These are phyloP conservation scores for Urechis unicinctus DNA, from an alignment of 2,888 invertebrate species.

Conservation along the genomic window DNA sequence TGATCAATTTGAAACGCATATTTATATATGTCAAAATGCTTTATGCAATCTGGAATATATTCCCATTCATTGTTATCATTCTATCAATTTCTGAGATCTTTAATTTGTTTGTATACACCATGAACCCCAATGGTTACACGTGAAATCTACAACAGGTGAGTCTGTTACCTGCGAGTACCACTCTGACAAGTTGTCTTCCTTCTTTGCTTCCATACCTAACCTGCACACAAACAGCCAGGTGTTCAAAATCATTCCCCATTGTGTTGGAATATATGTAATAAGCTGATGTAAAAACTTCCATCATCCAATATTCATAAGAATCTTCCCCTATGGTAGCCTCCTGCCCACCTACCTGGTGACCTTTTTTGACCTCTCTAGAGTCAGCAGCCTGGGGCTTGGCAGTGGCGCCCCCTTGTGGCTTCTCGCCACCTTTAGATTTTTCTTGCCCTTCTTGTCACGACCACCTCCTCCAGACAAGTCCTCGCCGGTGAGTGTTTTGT, in stretches of 20 bases:
- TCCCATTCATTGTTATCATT: too few relatives aligned
- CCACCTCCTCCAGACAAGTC: constrained; percentile 56
- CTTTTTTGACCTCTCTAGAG: constrained; percentile 62
- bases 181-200: constrained; percentile 85
- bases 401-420: too few relatives aligned
- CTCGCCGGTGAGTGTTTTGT: constrained; percentile 63
- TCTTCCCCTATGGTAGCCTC: background rate
- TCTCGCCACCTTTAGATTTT: too few relatives aligned
- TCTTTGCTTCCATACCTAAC: constrained; percentile 86
- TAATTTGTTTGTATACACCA: too few relatives aligned
- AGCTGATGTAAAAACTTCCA: too few relatives aligned
- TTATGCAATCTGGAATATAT: background rate
- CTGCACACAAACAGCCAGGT: constrained; percentile 26
- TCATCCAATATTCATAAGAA: too few relatives aligned
- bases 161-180: constrained; percentile 87
- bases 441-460: constrained; percentile 9
- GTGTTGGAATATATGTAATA: too few relatives aligned
- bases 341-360: constrained; percentile 62
- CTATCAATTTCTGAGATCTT: too few relatives aligned
- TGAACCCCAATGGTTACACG: too few relatives aligned
- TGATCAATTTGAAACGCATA: too few relatives aligned
- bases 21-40: background rate
- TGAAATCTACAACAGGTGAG: too few relatives aligned
- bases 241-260: too few relatives aligned
- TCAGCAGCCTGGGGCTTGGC: constrained; percentile 8